Percentiles rank a stretch among this genome's conserved stretches.
Conservation (phyloP, 1,140 invertebrate species). For the Teleopsis dalmanni region DNA sequence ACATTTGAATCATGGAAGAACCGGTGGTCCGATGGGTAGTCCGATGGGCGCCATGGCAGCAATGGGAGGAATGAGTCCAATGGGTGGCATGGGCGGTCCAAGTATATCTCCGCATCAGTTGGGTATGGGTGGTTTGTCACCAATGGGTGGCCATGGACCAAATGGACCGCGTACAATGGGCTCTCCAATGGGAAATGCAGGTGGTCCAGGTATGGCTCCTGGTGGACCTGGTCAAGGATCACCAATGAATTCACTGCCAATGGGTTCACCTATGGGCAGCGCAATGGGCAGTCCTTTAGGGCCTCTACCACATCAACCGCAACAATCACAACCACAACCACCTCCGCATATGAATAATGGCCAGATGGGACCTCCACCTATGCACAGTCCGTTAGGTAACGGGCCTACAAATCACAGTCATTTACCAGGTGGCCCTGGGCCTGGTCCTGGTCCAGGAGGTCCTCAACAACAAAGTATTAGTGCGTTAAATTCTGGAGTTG, state of each 20-base stretch:
- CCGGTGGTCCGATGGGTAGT: slow-evolving; percentile 39
- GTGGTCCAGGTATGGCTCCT: slow-evolving; percentile 47
- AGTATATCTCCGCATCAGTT: slow-evolving; percentile 55
- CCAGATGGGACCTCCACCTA: slow-evolving; percentile 38
- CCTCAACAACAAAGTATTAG: slow-evolving; percentile 4
- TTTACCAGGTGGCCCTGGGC: slow-evolving; percentile 33
- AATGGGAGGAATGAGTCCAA: slow-evolving; percentile 53
- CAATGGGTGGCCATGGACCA: slow-evolving; percentile 53
- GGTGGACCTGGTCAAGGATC: slow-evolving; percentile 45
- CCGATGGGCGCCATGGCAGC: slow-evolving; percentile 45
- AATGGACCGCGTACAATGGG: slow-evolving; percentile 54
- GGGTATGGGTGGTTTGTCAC: slow-evolving; percentile 56
- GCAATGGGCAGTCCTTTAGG: slow-evolving; percentile 67
- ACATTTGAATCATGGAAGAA: slow-evolving; percentile 40
- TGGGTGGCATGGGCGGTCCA: slow-evolving; percentile 47
- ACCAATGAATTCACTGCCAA: slow-evolving; percentile 65
- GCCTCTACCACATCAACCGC: slow-evolving; percentile 36
- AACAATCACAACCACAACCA: slow-evolving; percentile 26
- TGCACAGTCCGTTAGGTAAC: slow-evolving; percentile 41
- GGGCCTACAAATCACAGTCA: slow-evolving; percentile 34
- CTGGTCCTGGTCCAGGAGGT: slow-evolving; percentile 29
- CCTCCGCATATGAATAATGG: slow-evolving; percentile 41
- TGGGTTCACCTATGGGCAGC: slow-evolving; percentile 62
- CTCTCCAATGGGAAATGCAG: slow-evolving; percentile 50
- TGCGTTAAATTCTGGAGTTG: slow-evolving; percentile 18